These are phyloP conservation scores for Parnassius glacialis DNA, from an alignment of 2,888 invertebrate genomes.

Conservation along the genomic window DNA sequence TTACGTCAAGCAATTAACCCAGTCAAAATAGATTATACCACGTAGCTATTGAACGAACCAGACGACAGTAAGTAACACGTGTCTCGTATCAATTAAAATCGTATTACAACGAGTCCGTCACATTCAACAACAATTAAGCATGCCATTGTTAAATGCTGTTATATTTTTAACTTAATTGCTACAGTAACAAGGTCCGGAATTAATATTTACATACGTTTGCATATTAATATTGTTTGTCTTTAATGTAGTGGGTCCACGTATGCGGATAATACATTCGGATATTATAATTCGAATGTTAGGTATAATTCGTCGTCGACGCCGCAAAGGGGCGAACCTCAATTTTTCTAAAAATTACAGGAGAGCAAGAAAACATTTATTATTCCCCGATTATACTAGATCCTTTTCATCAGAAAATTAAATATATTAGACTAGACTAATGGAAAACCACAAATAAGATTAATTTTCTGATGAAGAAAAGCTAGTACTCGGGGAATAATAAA, in stretches of 20 bases:
- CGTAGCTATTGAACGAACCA: neutral
- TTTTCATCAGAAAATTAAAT: too few relatives aligned
- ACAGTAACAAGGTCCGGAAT: slow-evolving; percentile 4
- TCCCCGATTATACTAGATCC: too few relatives aligned
- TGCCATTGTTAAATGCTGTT: slow-evolving; percentile 19
- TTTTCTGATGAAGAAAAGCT: too few relatives aligned
- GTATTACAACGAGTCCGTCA: slow-evolving; percentile 55
- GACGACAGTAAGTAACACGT: slow-evolving; percentile 36
- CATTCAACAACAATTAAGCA: slow-evolving; percentile 46
- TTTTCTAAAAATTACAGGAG: too few relatives aligned
- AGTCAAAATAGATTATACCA: slow-evolving; percentile 7
- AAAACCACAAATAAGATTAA: too few relatives aligned
- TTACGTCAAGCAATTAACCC: slow-evolving; percentile 3
- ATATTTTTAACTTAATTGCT: slow-evolving; percentile 8
- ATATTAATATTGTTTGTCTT: slow-evolving; percentile 12
- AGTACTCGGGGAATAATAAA: too few relatives aligned
- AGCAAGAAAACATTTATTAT: too few relatives aligned
- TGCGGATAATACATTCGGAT: too few relatives aligned
- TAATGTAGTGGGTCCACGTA: slow-evolving; percentile 1
- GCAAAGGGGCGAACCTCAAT: too few relatives aligned
- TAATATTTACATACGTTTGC: slow-evolving; percentile 2
- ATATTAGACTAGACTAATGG: too few relatives aligned
- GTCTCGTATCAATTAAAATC: slow-evolving; percentile 63
- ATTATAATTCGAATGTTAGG: too few relatives aligned
- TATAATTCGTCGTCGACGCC: too few relatives aligned